Conservation (phyloP, 1,140 invertebrate species). For the Pinna nobilis region DNA sequence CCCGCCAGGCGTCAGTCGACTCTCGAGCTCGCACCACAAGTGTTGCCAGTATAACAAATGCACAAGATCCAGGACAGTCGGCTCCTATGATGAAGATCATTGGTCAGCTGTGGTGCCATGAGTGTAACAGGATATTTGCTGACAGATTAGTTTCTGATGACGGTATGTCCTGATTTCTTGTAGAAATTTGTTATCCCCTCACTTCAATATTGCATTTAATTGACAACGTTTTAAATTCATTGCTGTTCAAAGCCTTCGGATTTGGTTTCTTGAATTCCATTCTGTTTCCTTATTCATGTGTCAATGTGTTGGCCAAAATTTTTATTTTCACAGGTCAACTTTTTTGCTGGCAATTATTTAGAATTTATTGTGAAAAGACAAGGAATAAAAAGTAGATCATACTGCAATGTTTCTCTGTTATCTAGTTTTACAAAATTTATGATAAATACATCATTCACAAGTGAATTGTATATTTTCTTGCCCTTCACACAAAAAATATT, state of each 20-base stretch:
- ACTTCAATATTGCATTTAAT: neutral
- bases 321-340: too few relatives aligned
- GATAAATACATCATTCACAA: too few relatives aligned
- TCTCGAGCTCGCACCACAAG: slow-evolving; percentile 46
- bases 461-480: too few relatives aligned
- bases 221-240: neutral
- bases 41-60: slow-evolving; percentile 33
- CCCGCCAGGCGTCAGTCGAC: slow-evolving; percentile 50
- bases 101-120: slow-evolving; percentile 73
- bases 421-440: too few relatives aligned
- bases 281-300: neutral
- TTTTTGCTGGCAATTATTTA: too few relatives aligned
- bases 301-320: neutral
- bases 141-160: slow-evolving; percentile 69
- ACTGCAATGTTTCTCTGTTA: too few relatives aligned
- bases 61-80: slow-evolving; percentile 38
- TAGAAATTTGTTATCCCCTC: too few relatives aligned
- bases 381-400: too few relatives aligned
- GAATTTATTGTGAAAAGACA: too few relatives aligned
- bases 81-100: slow-evolving; percentile 72
- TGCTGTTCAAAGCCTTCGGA: neutral
- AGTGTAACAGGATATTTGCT: slow-evolving; percentile 68
- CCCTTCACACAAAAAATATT: too few relatives aligned
- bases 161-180: slow-evolving; percentile 52
- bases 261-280: neutral